These are phyloP conservation scores for Catamblyrhynchus diadema DNA, from an alignment of 2,797 vertebrate genomes.

Conservation along the genomic window DNA sequence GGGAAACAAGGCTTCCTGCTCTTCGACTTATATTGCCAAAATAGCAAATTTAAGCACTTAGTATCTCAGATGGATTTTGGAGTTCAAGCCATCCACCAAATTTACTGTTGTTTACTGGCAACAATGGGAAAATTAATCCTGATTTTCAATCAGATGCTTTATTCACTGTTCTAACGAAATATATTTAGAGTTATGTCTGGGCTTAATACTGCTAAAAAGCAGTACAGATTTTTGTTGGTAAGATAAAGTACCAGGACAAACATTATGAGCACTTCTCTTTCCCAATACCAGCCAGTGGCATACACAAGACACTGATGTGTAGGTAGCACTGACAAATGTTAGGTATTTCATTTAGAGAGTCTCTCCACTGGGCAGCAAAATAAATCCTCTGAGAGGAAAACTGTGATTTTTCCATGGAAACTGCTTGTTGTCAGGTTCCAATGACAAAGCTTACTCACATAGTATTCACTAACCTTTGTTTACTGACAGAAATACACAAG, in stretches of 20 bases:
- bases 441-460: not conserved
- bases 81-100: not conserved
- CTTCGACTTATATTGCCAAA: not conserved
- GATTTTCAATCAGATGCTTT: not conserved
- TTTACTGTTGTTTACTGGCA: not conserved
- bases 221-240: not conserved
- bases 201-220: not conserved
- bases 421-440: not conserved
- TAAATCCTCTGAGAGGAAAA: not conserved
- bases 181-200: not conserved
- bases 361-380: not conserved
- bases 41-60: not conserved
- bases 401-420: not conserved
- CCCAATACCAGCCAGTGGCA: not conserved
- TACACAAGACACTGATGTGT: not conserved
- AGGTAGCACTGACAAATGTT: not conserved
- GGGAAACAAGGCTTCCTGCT: not conserved
- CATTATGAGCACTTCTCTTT: not conserved
- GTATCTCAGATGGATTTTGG: not conserved
- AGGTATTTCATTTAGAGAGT: not conserved
- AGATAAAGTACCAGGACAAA: not conserved
- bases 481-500: not conserved
- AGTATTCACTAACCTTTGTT: not conserved
- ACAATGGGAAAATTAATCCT: not conserved
- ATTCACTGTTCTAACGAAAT: not conserved